phyloP scores from a whole-genome alignment of 2,888 invertebrate genomes.

The Acronicta leporina region DNA sequence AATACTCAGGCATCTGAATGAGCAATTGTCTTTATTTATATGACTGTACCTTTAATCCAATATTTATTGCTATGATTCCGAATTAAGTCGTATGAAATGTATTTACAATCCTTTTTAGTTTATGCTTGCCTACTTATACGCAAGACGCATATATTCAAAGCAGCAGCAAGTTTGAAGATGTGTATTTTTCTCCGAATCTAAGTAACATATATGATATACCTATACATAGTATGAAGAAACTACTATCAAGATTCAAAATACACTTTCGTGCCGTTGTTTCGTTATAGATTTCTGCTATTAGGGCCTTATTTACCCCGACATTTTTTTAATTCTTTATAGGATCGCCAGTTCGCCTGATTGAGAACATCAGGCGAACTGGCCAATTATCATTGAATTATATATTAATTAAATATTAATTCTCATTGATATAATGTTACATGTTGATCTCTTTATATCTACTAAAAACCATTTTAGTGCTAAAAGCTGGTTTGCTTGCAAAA shows the following conservation, averaged over 20 bases:
- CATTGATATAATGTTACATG: too few species aligned
- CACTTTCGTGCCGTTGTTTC: conserved; percentile 32
- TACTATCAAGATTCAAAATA: conserved; percentile 25
- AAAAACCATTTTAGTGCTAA: conserved; percentile 24
- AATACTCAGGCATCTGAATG: conserved; percentile 51
- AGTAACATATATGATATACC: too few species aligned
- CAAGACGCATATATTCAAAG: conserved; percentile 27
- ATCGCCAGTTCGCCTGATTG: too few species aligned
- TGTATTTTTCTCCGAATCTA: conserved; percentile 24
- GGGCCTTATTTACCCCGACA: conserved; percentile 11
- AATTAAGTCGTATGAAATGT: conserved; percentile 34
- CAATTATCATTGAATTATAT: too few species aligned
- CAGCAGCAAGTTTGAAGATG: conserved; percentile 22
- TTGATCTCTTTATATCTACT: conserved; percentile 40
- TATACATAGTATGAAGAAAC: too few species aligned
- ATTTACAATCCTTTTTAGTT: conserved; percentile 37
- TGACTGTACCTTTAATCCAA: conserved; percentile 27
- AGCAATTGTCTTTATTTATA: conserved; percentile 53
- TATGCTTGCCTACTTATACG: conserved; percentile 16
- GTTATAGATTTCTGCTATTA: conserved; percentile 29
- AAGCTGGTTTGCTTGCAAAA: conserved; percentile 29
- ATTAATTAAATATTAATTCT: too few species aligned
- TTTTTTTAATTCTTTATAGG: conserved; percentile 39
- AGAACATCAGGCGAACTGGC: too few species aligned
- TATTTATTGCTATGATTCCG: conserved; percentile 42